These are phyloP conservation scores for Setipinna tenuifilis DNA, from an alignment of 2,797 vertebrate genomes.

Conservation along the genomic window DNA sequence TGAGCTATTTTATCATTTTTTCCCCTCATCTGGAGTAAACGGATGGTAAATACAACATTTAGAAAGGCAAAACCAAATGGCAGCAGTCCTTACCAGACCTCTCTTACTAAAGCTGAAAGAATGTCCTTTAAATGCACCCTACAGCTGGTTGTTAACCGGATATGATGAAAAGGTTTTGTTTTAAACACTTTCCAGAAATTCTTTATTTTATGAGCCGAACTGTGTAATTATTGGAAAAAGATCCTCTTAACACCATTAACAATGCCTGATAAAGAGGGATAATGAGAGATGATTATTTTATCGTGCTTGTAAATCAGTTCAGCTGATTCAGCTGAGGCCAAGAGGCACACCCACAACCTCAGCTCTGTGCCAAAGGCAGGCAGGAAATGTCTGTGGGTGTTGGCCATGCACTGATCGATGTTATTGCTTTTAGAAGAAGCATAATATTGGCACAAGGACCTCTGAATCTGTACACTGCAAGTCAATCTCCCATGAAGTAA, in stretches of 20 bases:
- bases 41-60: neutral
- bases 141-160: neutral
- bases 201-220: neutral
- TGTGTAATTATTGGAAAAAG: neutral
- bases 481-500: neutral
- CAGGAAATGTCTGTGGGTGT: conserved; percentile 4
- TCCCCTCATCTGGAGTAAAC: neutral
- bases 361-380: neutral
- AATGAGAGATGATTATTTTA: conserved; percentile 22
- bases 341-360: neutral
- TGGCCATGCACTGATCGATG: conserved; percentile 10
- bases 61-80: neutral
- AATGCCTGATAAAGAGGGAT: neutral
- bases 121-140: neutral
- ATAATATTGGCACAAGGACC: conserved; percentile 12
- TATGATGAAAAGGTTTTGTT: neutral
- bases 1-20: neutral
- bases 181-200: neutral
- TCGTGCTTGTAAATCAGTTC: neutral
- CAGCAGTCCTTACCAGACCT: neutral
- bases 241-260: neutral
- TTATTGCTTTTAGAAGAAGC: conserved; percentile 13
- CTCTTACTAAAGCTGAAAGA: neutral
- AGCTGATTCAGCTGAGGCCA: neutral
- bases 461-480: neutral